A percentile compares a stretch with the other conserved stretches of the same genome.
Conservation (phyloP, 2,888 invertebrate species). For the Aelia acuminata region DNA sequence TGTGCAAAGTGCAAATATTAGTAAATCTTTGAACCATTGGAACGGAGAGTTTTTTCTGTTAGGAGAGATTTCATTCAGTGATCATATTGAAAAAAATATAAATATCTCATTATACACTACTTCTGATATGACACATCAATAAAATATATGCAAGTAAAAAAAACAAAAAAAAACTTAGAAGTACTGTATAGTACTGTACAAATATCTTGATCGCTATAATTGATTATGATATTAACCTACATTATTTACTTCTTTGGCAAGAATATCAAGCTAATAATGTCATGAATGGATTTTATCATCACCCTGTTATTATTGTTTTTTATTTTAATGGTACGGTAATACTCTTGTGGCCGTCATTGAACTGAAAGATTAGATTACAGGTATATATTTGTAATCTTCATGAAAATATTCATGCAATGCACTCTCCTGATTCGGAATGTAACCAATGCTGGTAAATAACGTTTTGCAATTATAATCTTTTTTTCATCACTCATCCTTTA, state of each 20-base stretch:
- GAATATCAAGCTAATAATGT: not conserved
- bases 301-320: not conserved
- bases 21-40: not conserved
- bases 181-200: too few relatives aligned
- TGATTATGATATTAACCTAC: not conserved
- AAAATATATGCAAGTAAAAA: too few relatives aligned
- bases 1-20: not conserved
- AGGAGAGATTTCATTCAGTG: too few relatives aligned
- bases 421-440: not conserved
- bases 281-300: not conserved
- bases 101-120: too few relatives aligned
- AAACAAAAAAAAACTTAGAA: too few relatives aligned
- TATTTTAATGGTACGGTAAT: not conserved
- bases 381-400: not conserved
- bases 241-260: not conserved
- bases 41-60: not conserved
- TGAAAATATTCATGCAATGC: not conserved
- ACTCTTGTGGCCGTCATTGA: not conserved
- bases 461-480: not conserved
- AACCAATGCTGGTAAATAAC: not conserved
- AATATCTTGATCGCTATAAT: too few relatives aligned
- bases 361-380: slow-evolving; percentile 1
- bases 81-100: too few relatives aligned
- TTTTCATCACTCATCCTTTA: not conserved
- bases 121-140: too few relatives aligned